These are phyloP conservation scores for Parapsyche elsis DNA, from an alignment of 1,140 invertebrate species.

Conservation along the genomic window DNA sequence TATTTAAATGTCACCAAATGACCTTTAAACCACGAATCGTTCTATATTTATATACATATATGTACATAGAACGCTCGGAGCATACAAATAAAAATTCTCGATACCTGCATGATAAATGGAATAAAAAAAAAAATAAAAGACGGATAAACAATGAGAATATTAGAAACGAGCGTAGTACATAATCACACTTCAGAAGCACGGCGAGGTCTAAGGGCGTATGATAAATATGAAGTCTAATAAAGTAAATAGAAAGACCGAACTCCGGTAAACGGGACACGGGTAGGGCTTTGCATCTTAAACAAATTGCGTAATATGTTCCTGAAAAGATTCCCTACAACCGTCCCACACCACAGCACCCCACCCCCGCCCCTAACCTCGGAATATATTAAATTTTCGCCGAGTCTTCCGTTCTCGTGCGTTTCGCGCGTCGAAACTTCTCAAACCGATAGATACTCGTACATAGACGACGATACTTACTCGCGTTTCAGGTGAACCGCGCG, in stretches of 20 bases:
- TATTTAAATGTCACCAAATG: too few relatives aligned
- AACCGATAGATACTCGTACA: too few relatives aligned
- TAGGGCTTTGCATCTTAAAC: constrained; percentile 23
- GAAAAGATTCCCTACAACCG: not conserved
- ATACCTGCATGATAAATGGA: not conserved
- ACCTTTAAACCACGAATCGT: not conserved
- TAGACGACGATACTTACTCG: not conserved
- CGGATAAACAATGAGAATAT: not conserved
- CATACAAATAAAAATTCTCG: not conserved
- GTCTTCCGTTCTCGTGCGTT: not conserved
- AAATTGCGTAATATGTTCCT: constrained; percentile 30
- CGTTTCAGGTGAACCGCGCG: not conserved
- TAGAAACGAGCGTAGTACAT: not conserved
- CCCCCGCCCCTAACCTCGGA: not conserved
- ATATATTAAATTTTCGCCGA: constrained; percentile 23
- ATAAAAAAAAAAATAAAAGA: not conserved
- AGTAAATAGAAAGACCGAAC: constrained; percentile 9
- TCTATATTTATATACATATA: not conserved
- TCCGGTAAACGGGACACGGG: not conserved
- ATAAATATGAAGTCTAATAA: constrained; percentile 16
- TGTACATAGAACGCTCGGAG: not conserved
- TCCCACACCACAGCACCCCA: too few relatives aligned
- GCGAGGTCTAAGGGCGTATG: not conserved
- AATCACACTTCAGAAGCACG: not conserved
- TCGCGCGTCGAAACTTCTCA: not conserved